Evolutionary conservation across 2,797 vertebrate genomes (phyloP), one percentile per base, ranked within the genome.

Genomic region (Loriculus beryllinus): DNA sequence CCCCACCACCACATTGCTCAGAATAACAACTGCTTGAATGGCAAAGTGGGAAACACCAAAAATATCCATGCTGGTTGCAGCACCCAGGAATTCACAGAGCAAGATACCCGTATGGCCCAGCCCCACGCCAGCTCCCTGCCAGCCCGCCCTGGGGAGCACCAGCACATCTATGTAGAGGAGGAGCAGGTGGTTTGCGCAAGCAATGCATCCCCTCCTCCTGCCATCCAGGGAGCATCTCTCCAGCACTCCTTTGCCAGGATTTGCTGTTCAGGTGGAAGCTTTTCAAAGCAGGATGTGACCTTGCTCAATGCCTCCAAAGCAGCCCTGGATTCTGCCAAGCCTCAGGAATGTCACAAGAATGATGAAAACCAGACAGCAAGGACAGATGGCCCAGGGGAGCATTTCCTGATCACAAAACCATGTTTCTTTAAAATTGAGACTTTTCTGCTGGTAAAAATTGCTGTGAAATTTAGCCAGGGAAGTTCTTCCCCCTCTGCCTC

Each of bases 401-500:
- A 64, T 87, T 83, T 86, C 48, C 76, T 49, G 49, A 80, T 70
- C 14, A 79, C 33, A 70, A 90, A 84, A 51, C 12, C 16, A 21
- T 72, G 12, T 79, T 81, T 88, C 62, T 81, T 92, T 71, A 83
- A 67, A 89, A 68, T 3, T 37, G 12, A 93, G 42, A 39, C 20
- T 81, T 89, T 83, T 57, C 72, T 93, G 68, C 65, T 91, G 64
- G 54, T 35, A 86, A 92, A 93, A 93, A 56, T 33, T 60, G 17
- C 20, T 21, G 51, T 51, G 51, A 87, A 87, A 82, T 89, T 85
- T 60, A 80, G 13, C 28, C 9, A 2, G 42, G 81, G 29, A 82
- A 89, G 26, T 57, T 48, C 72, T 93, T 85, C 65, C 69, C 75
- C 70, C 65, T 89, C 71, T 2, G 0, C n/a, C 35, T 92, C 52